phyloP scores from a whole-genome alignment of 2,888 invertebrate species.

The Cynaeus angustus region DNA sequence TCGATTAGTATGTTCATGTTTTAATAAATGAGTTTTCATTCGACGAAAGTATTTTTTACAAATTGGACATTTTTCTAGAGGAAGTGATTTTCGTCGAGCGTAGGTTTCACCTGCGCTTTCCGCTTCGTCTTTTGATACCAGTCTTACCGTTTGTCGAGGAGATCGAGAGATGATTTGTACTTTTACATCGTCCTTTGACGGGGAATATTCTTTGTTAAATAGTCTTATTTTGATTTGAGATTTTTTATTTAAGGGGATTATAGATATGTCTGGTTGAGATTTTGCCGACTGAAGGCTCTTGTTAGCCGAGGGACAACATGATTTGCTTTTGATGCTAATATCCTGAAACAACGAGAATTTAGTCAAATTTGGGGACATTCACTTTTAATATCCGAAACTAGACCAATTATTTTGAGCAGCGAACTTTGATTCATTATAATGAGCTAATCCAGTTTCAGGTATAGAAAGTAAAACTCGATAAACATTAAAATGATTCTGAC shows the following conservation, averaged over 20 bases:
- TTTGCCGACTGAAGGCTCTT: conserved; percentile 7
- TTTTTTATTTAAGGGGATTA: conserved; percentile 60
- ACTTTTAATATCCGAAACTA: no score
- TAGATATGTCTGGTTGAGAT: conserved; percentile 61
- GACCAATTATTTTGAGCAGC: no score
- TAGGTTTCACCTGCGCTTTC: conserved; percentile 62
- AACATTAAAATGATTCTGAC: no score
- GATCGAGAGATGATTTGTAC: conserved; percentile 52
- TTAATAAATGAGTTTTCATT: conserved; percentile 72
- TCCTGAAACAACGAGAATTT: conserved; percentile 13
- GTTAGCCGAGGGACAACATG: not conserved
- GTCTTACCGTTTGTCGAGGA: conserved; percentile 61
- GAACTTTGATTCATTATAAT: no score
- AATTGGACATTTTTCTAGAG: conserved; percentile 69
- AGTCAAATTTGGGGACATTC: not conserved
- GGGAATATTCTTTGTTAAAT: conserved; percentile 57
- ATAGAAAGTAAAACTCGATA: no score
- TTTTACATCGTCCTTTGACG: conserved; percentile 54
- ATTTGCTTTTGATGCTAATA: not conserved
- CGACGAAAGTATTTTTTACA: conserved; percentile 69
- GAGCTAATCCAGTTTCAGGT: no score
- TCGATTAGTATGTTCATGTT: conserved; percentile 65
- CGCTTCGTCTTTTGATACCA: conserved; percentile 65
- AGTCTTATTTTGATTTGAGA: conserved; percentile 61
- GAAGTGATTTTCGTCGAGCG: conserved; percentile 66